A percentile compares a stretch with the other conserved stretches of the same genome.
These are phyloP conservation scores for Steatocranus sp. DNA, from an alignment of 2,797 vertebrate genomes.

Conservation along the genomic window DNA sequence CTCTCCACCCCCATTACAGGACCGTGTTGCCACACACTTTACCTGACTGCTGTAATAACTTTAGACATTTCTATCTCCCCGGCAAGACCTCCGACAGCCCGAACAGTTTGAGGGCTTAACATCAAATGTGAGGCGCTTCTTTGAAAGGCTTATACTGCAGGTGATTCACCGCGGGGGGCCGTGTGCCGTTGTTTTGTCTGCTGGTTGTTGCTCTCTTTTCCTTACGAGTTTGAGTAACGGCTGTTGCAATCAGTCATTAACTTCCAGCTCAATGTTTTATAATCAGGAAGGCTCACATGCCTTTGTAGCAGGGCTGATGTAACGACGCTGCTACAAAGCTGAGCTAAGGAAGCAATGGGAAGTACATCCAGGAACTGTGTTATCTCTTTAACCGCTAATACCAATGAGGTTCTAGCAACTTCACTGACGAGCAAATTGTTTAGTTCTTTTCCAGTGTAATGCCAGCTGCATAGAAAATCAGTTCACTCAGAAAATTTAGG, in stretches of 20 bases:
- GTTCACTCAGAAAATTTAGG: not conserved
- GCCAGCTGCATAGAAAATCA: not conserved
- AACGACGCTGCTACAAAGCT: slow-evolving; percentile 27
- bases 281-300: slow-evolving; percentile 21
- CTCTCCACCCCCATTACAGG: slow-evolving; percentile 55
- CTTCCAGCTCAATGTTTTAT: slow-evolving; percentile 49
- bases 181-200: slow-evolving; percentile 39
- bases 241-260: slow-evolving; percentile 62
- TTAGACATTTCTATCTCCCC: slow-evolving; percentile 61
- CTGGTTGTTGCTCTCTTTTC: slow-evolving; percentile 3
- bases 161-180: slow-evolving; percentile 29
- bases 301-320: slow-evolving; percentile 41
- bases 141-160: slow-evolving; percentile 41
- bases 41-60: slow-evolving; percentile 67
- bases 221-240: slow-evolving; percentile 32
- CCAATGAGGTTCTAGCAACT: not conserved
- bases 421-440: not conserved
- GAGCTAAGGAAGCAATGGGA: slow-evolving; percentile 21
- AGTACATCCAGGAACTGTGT: slow-evolving; percentile 41
- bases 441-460: not conserved
- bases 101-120: slow-evolving; percentile 46
- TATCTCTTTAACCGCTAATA: slow-evolving; percentile 26
- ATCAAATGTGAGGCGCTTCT: slow-evolving; percentile 44
- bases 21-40: slow-evolving; percentile 41
- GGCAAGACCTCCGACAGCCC: slow-evolving; percentile 43